Base-by-base conservation (phyloP, 2,113 vertebrate genomes). In the Corvus moneduloides region DNA sequence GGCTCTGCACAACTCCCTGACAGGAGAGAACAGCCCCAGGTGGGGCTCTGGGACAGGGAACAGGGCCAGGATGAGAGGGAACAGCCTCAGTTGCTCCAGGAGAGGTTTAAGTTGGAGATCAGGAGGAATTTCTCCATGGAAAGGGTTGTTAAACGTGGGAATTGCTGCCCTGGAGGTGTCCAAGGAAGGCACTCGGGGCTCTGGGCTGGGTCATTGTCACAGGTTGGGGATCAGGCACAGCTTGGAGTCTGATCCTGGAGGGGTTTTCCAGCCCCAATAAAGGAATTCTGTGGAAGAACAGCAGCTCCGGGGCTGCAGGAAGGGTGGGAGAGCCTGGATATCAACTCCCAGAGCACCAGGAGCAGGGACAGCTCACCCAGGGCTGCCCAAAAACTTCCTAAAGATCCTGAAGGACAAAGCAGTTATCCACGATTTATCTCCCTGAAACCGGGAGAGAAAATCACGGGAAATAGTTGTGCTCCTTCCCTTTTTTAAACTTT, bases 261-360 rank as follows among this genome's bases (percentile, higher is more conserved):
- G 71, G 39, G 18, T n/a, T 73, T 56, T 44, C 16, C 69, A 24
- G 23, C 21, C 37, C 5, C 69, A 32, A 1, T 4, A 5, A 6
- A 14, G 39, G 30, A 32, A 43, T 26, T 73, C 30, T 8, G 12
- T 8, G 54, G 44, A 11, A n/a, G 26, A 46, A 17, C 28, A 28
- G 54, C 37, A 46, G 37, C 5, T 68, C 43, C 6, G 5, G 10
- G n/a, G n/a, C 56, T 35, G 41, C 32, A 4, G 41, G 3, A 6
- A 80, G 32, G 22, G 22, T 41, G 46, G 17, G 32, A 66, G 13
- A 2, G 32, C 24, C 59, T 28, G 49, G 44, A 15, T 24, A 59
- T 11, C 37, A 18, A 0, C 16, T 35, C 35, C 52, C 18, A 30
- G 35, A 17, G 13, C 3, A 39, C 13, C n/a, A 5, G 1, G 8